A percentile compares a stretch with the other conserved stretches of the same genome.
phyloP scores from a whole-genome alignment of 1,140 invertebrate genomes.

The Hylyphantes graminicola region DNA sequence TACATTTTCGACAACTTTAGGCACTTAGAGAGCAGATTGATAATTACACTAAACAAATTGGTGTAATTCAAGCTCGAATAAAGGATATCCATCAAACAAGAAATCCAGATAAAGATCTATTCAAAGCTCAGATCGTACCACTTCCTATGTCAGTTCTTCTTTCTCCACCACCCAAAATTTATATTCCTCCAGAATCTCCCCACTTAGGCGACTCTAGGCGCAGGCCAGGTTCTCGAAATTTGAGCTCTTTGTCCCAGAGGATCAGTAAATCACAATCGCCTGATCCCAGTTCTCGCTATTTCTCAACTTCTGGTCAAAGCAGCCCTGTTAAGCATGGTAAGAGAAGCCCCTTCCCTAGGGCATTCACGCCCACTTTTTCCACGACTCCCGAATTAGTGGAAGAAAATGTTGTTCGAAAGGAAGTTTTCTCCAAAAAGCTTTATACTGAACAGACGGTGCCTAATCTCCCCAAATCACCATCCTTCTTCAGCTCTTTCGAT shows the following conservation, averaged over 20 bases:
- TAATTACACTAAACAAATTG: slow-evolving; percentile 65
- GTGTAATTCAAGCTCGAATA: slow-evolving; percentile 65
- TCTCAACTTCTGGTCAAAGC: slow-evolving; percentile 20
- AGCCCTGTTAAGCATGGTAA: slow-evolving; percentile 28
- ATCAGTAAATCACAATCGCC: slow-evolving; percentile 11
- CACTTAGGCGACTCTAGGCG: slow-evolving; percentile 8
- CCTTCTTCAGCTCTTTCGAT: too few species aligned
- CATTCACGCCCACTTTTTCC: slow-evolving; percentile 36
- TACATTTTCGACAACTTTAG: slow-evolving; percentile 62
- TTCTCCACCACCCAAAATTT: slow-evolving; percentile 57
- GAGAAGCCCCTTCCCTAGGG: slow-evolving; percentile 14
- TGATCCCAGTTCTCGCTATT: slow-evolving; percentile 29
- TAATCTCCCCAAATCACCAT: neutral
- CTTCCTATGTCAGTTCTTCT: slow-evolving; percentile 49
- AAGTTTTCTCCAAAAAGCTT: neutral
- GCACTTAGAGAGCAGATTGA: slow-evolving; percentile 67
- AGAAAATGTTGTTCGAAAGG: neutral
- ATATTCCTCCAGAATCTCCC: slow-evolving; percentile 47
- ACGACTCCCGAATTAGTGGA: neutral
- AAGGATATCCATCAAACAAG: slow-evolving; percentile 60
- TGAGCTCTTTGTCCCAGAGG: neutral
- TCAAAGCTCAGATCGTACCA: slow-evolving; percentile 29
- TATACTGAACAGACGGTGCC: slow-evolving; percentile 4
- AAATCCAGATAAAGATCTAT: slow-evolving; percentile 57
- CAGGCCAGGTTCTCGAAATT: neutral